Percentiles rank a stretch among this genome's conserved stretches.
phyloP scores from a whole-genome alignment of 2,113 vertebrate genomes.

The Camelus dromedarius region DNA sequence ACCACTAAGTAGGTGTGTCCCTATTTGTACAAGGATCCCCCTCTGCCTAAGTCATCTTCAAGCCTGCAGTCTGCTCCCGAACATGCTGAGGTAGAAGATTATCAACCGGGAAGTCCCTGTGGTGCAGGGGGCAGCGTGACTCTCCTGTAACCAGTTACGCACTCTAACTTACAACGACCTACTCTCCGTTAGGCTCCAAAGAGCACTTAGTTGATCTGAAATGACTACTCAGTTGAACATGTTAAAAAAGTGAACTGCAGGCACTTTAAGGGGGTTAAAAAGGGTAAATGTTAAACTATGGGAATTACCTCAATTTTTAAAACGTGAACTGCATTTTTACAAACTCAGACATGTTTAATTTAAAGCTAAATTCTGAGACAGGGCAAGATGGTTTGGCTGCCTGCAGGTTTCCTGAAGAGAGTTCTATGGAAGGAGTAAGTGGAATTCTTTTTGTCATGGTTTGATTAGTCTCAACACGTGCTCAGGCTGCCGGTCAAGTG shows the following conservation, averaged over 20 bases:
- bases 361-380: background rate
- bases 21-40: background rate
- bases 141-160: background rate
- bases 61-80: background rate
- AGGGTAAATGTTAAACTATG: background rate
- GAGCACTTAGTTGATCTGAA: background rate
- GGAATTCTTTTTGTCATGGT: background rate
- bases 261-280: background rate
- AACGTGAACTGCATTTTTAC: background rate
- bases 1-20: background rate
- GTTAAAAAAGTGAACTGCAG: background rate
- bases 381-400: background rate
- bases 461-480: background rate
- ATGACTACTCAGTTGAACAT: background rate
- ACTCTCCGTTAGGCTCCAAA: background rate
- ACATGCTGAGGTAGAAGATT: background rate
- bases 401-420: background rate
- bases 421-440: background rate
- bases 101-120: background rate
- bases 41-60: background rate
- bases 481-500: background rate
- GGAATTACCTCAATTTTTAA: constrained; percentile 36
- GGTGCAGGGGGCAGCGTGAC: background rate
- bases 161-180: background rate
- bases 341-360: background rate